A percentile compares a stretch with the other conserved stretches of the same genome.
These are phyloP conservation scores for Mantis religiosa DNA, from an alignment of 2,888 invertebrate species.

Conservation along the genomic window DNA sequence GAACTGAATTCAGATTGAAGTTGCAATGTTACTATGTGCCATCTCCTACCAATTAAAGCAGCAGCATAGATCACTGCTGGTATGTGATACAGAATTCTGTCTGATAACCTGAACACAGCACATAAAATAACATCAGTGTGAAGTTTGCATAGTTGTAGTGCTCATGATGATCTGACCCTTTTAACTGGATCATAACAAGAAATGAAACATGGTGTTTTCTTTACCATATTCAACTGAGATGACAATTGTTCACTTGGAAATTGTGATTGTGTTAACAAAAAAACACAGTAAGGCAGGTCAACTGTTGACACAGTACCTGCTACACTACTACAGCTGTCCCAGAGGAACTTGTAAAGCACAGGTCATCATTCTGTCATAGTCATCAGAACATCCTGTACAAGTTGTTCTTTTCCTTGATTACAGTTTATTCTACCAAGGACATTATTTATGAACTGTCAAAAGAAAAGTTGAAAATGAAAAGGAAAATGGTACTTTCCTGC, in stretches of 20 bases:
- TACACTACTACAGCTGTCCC: too few relatives aligned
- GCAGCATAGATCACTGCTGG: not conserved
- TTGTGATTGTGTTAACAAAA: not conserved
- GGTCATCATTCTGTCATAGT: too few relatives aligned
- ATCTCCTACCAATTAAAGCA: not conserved
- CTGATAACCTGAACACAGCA: not conserved
- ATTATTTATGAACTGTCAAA: too few relatives aligned
- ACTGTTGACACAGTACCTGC: too few relatives aligned
- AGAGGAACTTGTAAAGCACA: too few relatives aligned
- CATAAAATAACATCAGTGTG: not conserved
- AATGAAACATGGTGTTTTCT: not conserved
- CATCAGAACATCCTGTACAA: too few relatives aligned
- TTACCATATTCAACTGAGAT: not conserved
- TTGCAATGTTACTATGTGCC: not conserved
- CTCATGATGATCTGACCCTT: not conserved
- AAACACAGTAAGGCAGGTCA: not conserved
- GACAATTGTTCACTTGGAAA: not conserved
- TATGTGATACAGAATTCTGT: not conserved
- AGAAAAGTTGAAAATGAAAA: too few relatives aligned
- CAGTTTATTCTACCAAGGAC: too few relatives aligned
- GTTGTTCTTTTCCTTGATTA: too few relatives aligned
- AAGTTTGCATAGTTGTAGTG: not conserved
- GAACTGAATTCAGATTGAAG: not conserved
- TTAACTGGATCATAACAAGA: not conserved
- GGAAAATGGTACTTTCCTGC: too few relatives aligned